Conservation (phyloP, 30 jellyfish, hydroid and myxozoan species). For the Pseudorhiza aurosa region DNA sequence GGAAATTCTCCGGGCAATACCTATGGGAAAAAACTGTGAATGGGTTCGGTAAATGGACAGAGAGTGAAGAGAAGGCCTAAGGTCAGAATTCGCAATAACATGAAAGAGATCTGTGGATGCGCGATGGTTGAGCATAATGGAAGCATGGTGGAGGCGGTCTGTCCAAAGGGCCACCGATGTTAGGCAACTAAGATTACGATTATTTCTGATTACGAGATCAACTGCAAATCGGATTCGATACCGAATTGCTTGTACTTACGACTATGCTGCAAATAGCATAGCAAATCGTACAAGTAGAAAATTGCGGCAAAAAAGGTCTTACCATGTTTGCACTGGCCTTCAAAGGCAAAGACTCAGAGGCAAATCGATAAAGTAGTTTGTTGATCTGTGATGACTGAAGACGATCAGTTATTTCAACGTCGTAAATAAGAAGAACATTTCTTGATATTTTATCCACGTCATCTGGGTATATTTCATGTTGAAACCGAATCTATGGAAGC, state of each 20-base stretch:
- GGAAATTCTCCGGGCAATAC: too few species aligned
- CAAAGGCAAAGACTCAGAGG: constrained; percentile 91
- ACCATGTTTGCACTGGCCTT: constrained; percentile 98
- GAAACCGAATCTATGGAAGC: constrained; percentile 95
- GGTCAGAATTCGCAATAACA: too few species aligned
- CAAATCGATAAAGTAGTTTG: constrained; percentile 85
- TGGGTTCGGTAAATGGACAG: too few species aligned
- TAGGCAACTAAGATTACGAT: too few species aligned
- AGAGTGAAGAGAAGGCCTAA: too few species aligned
- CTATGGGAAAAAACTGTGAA: too few species aligned
- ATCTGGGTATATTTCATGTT: constrained; percentile 92
- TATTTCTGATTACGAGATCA: too few species aligned
- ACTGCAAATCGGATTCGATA: too few species aligned
- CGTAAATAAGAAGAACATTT: constrained; percentile 91
- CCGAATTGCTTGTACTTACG: neutral
- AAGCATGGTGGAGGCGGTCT: too few species aligned
- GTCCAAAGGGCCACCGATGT: too few species aligned
- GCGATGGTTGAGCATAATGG: too few species aligned
- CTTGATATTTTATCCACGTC: constrained; percentile 78
- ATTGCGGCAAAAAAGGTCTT: neutral
- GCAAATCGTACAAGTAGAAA: neutral
- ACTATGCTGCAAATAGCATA: neutral
- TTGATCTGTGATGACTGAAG: constrained; percentile 86
- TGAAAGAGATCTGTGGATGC: too few species aligned
- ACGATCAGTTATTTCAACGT: constrained; percentile 91